These are phyloP conservation scores for Pyrocephalus nanus DNA, from an alignment of 2,797 vertebrate species.

Conservation along the genomic window DNA sequence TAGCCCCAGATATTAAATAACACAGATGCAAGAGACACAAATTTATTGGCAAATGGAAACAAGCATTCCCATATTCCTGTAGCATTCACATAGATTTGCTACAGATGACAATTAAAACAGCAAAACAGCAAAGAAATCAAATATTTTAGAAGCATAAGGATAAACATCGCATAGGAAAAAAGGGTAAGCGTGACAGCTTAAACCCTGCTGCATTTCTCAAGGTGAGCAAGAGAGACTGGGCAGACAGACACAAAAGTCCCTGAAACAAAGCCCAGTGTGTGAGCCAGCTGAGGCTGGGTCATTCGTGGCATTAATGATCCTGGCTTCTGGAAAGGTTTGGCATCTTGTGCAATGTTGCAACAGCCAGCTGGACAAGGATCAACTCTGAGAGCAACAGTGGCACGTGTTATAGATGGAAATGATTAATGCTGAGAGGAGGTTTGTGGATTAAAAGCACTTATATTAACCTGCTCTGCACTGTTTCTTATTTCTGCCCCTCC, in stretches of 20 bases:
- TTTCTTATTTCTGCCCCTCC: not conserved
- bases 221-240: not conserved
- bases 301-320: not conserved
- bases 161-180: not conserved
- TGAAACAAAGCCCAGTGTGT: not conserved
- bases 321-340: not conserved
- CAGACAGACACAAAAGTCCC: not conserved
- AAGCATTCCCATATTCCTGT: not conserved
- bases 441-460: not conserved
- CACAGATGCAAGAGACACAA: not conserved
- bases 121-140: not conserved
- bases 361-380: conserved; percentile 10
- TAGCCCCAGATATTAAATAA: not conserved
- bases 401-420: not conserved
- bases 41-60: not conserved
- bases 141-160: not conserved
- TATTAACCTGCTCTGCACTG: not conserved
- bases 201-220: not conserved
- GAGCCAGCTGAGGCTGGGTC: not conserved
- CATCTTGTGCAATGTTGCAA: not conserved
- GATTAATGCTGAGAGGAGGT: not conserved
- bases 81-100: not conserved
- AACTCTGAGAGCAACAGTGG: not conserved
- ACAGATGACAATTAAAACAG: not conserved
- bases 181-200: not conserved